Evolutionary conservation across 2,113 vertebrate species (phyloP).

Genomic region (Propithecus coquereli): DNA sequence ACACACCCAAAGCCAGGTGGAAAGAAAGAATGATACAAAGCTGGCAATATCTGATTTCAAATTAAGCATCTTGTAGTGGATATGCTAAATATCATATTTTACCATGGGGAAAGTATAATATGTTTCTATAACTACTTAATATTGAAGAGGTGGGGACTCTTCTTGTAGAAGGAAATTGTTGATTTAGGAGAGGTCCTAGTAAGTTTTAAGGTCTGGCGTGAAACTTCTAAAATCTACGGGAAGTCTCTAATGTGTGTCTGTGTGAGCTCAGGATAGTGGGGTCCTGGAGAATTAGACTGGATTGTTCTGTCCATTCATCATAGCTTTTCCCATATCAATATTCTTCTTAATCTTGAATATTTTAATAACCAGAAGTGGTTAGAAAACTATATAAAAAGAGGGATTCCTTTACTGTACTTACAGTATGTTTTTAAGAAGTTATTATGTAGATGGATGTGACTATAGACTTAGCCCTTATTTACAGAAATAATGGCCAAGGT

Average conservation of each 20-base stretch:
- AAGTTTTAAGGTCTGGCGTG: background rate
- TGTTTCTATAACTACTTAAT: conserved; percentile 4
- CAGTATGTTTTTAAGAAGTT: background rate
- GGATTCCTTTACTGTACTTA: background rate
- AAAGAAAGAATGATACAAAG: background rate
- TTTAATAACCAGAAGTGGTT: background rate
- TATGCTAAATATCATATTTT: conserved; percentile 16
- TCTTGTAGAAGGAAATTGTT: conserved; percentile 1
- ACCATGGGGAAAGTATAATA: background rate
- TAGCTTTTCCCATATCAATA: background rate
- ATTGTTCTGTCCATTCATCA: background rate
- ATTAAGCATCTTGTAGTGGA: background rate
- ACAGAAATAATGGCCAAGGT: background rate
- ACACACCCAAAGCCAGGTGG: background rate
- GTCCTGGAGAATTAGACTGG: background rate
- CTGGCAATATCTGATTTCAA: background rate
- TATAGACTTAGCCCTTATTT: background rate
- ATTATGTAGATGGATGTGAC: background rate
- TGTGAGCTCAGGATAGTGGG: rapidly evolving
- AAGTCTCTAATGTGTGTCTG: background rate
- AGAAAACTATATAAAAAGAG: background rate
- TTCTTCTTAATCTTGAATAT: background rate
- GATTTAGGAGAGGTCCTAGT: background rate
- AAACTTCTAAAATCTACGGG: background rate
- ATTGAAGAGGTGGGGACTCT: background rate